phyloP scores from a whole-genome alignment of 2,888 invertebrate genomes.

The Perdita meconis region DNA sequence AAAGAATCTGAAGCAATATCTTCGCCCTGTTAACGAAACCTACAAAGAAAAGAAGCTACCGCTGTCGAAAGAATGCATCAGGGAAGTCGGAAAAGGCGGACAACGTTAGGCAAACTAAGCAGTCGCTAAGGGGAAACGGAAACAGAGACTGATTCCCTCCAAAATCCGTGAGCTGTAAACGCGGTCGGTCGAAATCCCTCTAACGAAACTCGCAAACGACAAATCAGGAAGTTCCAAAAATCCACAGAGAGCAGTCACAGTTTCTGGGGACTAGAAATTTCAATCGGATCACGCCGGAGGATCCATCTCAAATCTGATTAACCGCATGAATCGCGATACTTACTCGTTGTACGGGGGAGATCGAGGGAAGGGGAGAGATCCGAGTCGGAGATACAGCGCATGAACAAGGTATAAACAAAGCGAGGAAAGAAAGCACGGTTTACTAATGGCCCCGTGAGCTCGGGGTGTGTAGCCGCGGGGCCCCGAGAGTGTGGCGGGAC shows the following conservation, averaged over 20 bases:
- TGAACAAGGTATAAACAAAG: constrained; percentile 57
- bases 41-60: constrained; percentile 8
- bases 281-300: background rate
- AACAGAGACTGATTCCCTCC: background rate
- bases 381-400: constrained; percentile 37
- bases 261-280: background rate
- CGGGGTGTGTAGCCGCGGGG: constrained; percentile 58
- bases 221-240: too few species aligned
- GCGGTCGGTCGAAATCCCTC: too few species aligned
- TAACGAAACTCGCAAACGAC: too few species aligned
- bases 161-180: too few species aligned
- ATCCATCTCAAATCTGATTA: constrained; percentile 11
- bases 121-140: constrained; percentile 19
- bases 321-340: constrained; percentile 14
- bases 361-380: constrained; percentile 28
- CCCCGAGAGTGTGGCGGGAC: constrained; percentile 62
- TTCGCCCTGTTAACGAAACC: background rate
- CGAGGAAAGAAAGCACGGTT: constrained; percentile 62
- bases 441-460: constrained; percentile 71
- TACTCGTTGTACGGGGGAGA: background rate
- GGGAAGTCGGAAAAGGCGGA: background rate
- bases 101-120: background rate
- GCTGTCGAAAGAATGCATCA: constrained; percentile 6
- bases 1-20: too few species aligned
- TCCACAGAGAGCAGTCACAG: too few species aligned